These are phyloP conservation scores for Macrobrachium rosenbergii DNA, from an alignment of 1,140 invertebrate species.

Conservation along the genomic window DNA sequence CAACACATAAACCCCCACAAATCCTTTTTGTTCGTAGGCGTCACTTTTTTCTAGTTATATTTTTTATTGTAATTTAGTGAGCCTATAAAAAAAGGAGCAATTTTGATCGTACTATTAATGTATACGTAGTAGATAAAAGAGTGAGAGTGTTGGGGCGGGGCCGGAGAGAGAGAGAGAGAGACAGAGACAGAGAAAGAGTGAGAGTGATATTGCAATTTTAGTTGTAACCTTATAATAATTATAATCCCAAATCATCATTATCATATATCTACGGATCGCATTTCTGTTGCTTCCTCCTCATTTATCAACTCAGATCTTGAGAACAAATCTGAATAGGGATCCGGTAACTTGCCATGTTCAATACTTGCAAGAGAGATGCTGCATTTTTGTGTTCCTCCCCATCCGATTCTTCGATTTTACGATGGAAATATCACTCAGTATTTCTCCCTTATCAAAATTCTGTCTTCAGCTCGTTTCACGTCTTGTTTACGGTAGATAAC, in stretches of 20 bases:
- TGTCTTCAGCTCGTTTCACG: background rate
- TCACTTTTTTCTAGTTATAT: too few relatives aligned
- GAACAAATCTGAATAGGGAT: too few relatives aligned
- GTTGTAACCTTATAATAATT: too few relatives aligned
- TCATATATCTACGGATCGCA: too few relatives aligned
- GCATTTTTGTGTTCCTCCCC: background rate
- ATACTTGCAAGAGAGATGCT: too few relatives aligned
- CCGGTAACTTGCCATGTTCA: too few relatives aligned
- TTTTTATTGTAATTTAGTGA: too few relatives aligned
- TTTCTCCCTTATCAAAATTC: background rate
- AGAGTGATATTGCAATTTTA: conserved; percentile 1
- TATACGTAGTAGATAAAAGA: conserved; percentile 3
- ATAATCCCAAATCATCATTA: background rate
- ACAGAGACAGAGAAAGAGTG: conserved; percentile 1
- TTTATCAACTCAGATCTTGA: too few relatives aligned
- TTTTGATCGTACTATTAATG: background rate
- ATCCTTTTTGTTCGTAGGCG: too few relatives aligned
- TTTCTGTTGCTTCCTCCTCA: too few relatives aligned
- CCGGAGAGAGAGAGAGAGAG: background rate
- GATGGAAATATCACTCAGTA: background rate
- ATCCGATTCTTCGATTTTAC: background rate
- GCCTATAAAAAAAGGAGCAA: background rate
- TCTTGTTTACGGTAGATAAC: too few relatives aligned
- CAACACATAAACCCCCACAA: too few relatives aligned
- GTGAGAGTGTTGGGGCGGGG: background rate